These are phyloP conservation scores for Eudyptes chrysolophus DNA, from an alignment of 2,113 vertebrate species.

Conservation along the genomic window DNA sequence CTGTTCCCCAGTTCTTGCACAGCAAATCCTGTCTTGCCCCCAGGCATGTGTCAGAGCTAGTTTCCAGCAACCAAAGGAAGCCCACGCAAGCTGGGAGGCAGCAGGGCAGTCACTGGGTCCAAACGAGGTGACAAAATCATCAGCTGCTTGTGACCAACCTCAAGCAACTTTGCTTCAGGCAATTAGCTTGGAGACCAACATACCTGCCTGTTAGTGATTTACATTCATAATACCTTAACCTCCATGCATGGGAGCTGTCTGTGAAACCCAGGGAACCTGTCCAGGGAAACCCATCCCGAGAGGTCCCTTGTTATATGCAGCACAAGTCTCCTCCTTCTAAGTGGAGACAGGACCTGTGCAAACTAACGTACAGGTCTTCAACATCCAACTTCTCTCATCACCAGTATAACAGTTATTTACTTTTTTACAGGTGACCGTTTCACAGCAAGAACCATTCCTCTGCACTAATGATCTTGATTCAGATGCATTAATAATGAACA, in stretches of 20 bases:
- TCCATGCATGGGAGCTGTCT: neutral
- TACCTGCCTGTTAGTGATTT: neutral
- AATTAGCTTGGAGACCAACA: neutral
- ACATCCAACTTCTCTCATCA: neutral
- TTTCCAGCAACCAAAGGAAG: neutral
- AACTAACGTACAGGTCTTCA: neutral
- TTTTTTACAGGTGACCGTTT: neutral
- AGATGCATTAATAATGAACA: neutral
- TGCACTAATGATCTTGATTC: neutral
- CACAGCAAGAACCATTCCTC: neutral
- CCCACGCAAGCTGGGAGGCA: neutral
- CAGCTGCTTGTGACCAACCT: neutral
- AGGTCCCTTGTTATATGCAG: neutral
- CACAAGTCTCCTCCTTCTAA: neutral
- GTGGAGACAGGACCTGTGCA: neutral
- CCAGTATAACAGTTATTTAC: neutral
- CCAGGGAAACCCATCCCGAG: neutral
- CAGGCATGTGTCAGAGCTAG: neutral
- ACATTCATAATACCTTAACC: neutral
- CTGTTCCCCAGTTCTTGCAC: neutral
- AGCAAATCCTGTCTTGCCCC: neutral
- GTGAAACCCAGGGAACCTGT: neutral
- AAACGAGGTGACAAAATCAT: neutral
- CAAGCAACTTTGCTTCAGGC: neutral
- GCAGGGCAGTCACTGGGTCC: neutral